A percentile compares a stretch with the other conserved stretches of the same genome.
Conservation (phyloP, 1,140 invertebrate species). For the Drosophila fuyamai region DNA sequence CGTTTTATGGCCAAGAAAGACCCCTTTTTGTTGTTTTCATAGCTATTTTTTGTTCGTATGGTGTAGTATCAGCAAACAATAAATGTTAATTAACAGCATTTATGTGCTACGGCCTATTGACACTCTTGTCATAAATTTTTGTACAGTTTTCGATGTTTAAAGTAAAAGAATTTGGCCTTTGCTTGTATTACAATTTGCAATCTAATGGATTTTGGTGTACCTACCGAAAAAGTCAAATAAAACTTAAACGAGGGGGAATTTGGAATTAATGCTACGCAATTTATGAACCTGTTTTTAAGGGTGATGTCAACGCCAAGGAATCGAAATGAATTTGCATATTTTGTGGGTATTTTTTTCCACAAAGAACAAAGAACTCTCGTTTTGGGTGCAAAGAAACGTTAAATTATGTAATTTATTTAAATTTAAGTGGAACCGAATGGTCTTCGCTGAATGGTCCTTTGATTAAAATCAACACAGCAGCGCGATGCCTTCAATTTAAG, state of each 20-base stretch:
- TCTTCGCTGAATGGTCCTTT: conserved; percentile 54
- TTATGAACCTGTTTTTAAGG: conserved; percentile 53
- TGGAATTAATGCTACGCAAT: conserved; percentile 16
- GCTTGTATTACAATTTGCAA: conserved; percentile 53
- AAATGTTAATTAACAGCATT: conserved; percentile 81
- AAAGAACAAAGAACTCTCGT: conserved; percentile 36
- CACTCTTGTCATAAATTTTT: conserved; percentile 55
- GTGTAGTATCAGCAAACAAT: conserved; percentile 69
- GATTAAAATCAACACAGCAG: conserved; percentile 62
- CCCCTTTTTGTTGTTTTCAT: conserved; percentile 18
- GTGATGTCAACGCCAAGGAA: conserved; percentile 43
- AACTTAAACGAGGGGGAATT: conserved; percentile 16
- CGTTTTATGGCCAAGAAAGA: conserved; percentile 52
- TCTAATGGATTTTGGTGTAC: conserved; percentile 46
- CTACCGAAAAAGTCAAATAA: conserved; percentile 30
- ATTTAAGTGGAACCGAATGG: conserved; percentile 52
- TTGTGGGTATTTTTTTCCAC: conserved; percentile 20
- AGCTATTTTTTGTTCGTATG: conserved; percentile 27
- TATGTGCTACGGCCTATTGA: conserved; percentile 72
- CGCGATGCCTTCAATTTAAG: conserved; percentile 58
- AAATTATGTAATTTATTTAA: conserved; percentile 74
- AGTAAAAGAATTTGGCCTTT: conserved; percentile 18
- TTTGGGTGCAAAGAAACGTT: conserved; percentile 26
- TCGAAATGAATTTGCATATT: conserved; percentile 48
- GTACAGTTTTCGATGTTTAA: conserved; percentile 27